These are phyloP conservation scores for Hemiscyllium ocellatum DNA, from an alignment of 2,113 vertebrate species.

Conservation along the genomic window DNA sequence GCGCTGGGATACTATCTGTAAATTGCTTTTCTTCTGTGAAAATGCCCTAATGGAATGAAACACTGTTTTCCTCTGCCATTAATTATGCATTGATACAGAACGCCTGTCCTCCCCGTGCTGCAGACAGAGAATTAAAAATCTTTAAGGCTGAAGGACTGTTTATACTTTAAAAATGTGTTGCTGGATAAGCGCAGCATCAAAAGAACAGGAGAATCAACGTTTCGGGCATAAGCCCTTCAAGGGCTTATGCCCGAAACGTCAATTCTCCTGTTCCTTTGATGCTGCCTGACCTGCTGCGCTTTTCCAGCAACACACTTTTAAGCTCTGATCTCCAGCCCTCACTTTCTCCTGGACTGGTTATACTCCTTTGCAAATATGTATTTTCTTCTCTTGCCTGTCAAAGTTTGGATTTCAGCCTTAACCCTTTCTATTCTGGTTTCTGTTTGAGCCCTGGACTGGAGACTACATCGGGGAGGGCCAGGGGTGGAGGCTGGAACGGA, in stretches of 20 bases:
- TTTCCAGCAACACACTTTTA: too few species aligned
- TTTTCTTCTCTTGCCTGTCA: background rate
- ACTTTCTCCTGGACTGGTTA: background rate
- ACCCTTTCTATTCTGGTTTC: background rate
- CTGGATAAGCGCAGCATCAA: too few species aligned
- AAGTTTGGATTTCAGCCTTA: background rate
- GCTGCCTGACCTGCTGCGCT: too few species aligned
- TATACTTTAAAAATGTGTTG: too few species aligned
- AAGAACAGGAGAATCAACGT: too few species aligned
- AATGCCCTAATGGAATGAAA: conserved; percentile 23
- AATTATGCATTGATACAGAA: conserved; percentile 25
- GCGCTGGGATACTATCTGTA: conserved; percentile 25
- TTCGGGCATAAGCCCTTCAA: too few species aligned
- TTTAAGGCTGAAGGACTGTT: background rate
- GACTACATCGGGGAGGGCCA: too few species aligned
- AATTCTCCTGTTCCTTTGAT: too few species aligned
- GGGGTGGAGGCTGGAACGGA: too few species aligned
- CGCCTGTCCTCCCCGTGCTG: background rate
- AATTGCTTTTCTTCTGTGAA: conserved; percentile 19
- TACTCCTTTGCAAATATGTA: background rate
- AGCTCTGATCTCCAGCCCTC: too few species aligned
- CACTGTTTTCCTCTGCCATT: background rate
- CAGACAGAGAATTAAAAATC: background rate
- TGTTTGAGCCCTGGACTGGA: too few species aligned
- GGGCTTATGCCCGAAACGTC: too few species aligned